Conservation (phyloP, 2,888 invertebrate genomes). For the Erebia palarica region DNA sequence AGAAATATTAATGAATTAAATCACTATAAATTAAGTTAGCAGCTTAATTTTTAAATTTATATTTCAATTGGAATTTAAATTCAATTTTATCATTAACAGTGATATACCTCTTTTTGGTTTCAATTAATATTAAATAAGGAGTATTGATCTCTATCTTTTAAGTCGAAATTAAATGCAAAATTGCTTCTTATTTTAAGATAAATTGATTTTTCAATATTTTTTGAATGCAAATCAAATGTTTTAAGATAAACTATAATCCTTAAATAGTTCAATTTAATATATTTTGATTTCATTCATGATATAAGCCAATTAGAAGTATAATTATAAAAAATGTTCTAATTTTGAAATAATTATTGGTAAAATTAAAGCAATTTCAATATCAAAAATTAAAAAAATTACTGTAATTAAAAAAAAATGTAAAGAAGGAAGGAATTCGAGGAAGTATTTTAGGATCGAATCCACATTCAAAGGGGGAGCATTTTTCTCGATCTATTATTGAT, state of each 20-base stretch:
- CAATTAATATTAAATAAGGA: slow-evolving; percentile 80
- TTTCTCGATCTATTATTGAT: slow-evolving; percentile 83
- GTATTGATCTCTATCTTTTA: slow-evolving; percentile 69
- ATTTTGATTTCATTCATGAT: slow-evolving; percentile 72
- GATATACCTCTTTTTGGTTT: slow-evolving; percentile 85
- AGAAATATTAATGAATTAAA: slow-evolving; percentile 75
- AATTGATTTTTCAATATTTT: slow-evolving; percentile 64
- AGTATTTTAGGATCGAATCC: slow-evolving; percentile 68
- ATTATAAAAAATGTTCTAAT: slow-evolving; percentile 71
- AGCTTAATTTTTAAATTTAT: slow-evolving; percentile 80
- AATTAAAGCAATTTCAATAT: slow-evolving; percentile 86
- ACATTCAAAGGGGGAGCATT: slow-evolving; percentile 84
- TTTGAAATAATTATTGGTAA: slow-evolving; percentile 79
- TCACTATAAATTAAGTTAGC: slow-evolving; percentile 85
- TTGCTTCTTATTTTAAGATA: slow-evolving; percentile 82
- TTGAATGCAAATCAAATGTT: slow-evolving; percentile 73
- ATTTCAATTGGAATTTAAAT: slow-evolving; percentile 77
- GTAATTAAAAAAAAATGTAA: slow-evolving; percentile 85
- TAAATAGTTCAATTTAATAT: slow-evolving; percentile 69
- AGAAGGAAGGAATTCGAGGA: slow-evolving; percentile 66
- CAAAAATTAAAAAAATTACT: slow-evolving; percentile 88
- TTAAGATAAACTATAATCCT: slow-evolving; percentile 68
- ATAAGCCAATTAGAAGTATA: slow-evolving; percentile 76
- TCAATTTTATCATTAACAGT: slow-evolving; percentile 86
- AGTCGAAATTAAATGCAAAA: slow-evolving; percentile 76